Evolutionary conservation across 2,888 invertebrate species (phyloP).

Genomic region (Cerceris ruficornis): DNA sequence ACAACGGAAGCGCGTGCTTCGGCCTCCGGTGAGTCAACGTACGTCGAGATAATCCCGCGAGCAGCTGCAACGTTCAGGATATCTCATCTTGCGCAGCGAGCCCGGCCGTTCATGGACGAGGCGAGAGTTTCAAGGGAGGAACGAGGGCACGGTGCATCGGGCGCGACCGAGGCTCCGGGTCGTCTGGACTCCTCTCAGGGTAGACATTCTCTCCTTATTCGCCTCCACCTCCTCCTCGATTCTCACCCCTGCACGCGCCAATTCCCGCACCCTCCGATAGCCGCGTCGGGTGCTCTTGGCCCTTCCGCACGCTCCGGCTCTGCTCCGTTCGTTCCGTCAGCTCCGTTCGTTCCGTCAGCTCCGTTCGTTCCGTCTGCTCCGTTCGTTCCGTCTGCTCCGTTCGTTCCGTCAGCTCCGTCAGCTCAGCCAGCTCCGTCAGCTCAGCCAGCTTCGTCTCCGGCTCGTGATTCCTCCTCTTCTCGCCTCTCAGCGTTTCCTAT

Average conservation of each 20-base stretch:
- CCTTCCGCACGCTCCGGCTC: background rate
- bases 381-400: background rate
- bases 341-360: background rate
- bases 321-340: conserved; percentile 4
- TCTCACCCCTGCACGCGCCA: background rate
- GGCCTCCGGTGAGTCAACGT: conserved; percentile 14
- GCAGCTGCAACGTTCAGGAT: conserved; percentile 15
- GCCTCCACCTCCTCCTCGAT: background rate
- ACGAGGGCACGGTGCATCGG: background rate
- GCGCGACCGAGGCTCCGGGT: conserved; percentile 33
- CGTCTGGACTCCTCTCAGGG: conserved; percentile 28
- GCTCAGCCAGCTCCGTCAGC: no score
- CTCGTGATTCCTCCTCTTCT: no score
- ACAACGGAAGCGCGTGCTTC: background rate
- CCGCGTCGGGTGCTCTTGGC: no score
- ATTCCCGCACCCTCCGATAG: background rate
- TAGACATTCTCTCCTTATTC: conserved; percentile 40
- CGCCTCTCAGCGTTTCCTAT: no score
- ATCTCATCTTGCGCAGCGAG: conserved; percentile 9
- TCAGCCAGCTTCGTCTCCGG: no score
- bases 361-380: conserved; percentile 1
- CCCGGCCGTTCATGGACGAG: background rate
- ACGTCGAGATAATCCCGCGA: conserved; percentile 33
- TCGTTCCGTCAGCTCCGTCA: background rate
- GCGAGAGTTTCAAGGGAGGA: background rate